Conservation (phyloP, 1,140 invertebrate species). For the Charaxes varanes region DNA sequence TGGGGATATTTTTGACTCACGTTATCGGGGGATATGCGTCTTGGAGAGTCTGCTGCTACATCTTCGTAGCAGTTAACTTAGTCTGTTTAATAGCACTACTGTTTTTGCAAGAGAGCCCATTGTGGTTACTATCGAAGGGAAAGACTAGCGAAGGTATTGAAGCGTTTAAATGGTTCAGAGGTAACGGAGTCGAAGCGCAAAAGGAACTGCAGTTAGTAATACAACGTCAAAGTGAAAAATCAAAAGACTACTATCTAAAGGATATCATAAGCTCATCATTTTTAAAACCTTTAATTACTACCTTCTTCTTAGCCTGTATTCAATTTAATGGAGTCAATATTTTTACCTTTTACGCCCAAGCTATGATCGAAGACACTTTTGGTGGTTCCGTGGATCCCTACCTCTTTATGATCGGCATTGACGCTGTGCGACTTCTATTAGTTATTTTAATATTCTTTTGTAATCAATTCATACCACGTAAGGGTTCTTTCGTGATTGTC, state of each 20-base stretch:
- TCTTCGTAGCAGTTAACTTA: slow-evolving; percentile 24
- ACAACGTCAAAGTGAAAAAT: slow-evolving; percentile 26
- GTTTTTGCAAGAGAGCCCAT: slow-evolving; percentile 39
- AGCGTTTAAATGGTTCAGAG: slow-evolving; percentile 34
- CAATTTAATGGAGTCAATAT: slow-evolving; percentile 41
- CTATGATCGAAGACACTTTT: slow-evolving; percentile 36
- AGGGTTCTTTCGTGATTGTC: slow-evolving; percentile 25
- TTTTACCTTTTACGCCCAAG: slow-evolving; percentile 40
- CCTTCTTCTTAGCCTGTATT: slow-evolving; percentile 17
- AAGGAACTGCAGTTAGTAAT: slow-evolving; percentile 31
- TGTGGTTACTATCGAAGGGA: slow-evolving; percentile 40
- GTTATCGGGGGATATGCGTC: slow-evolving; percentile 65
- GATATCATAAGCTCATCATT: slow-evolving; percentile 26
- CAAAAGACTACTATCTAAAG: slow-evolving; percentile 12
- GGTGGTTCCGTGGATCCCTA: slow-evolving; percentile 30
- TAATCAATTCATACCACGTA: slow-evolving; percentile 33
- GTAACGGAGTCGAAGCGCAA: slow-evolving; percentile 19
- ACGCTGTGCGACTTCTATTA: slow-evolving; percentile 26
- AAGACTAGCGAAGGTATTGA: slow-evolving; percentile 30
- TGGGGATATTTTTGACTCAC: slow-evolving; percentile 66
- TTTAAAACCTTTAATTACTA: slow-evolving; percentile 25
- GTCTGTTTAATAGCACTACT: slow-evolving; percentile 18
- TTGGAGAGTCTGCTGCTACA: slow-evolving; percentile 51
- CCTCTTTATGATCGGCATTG: slow-evolving; percentile 30
- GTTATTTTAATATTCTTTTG: slow-evolving; percentile 25